Conservation (phyloP, 2,888 invertebrate genomes). For the Rhamnusium bicolor region DNA sequence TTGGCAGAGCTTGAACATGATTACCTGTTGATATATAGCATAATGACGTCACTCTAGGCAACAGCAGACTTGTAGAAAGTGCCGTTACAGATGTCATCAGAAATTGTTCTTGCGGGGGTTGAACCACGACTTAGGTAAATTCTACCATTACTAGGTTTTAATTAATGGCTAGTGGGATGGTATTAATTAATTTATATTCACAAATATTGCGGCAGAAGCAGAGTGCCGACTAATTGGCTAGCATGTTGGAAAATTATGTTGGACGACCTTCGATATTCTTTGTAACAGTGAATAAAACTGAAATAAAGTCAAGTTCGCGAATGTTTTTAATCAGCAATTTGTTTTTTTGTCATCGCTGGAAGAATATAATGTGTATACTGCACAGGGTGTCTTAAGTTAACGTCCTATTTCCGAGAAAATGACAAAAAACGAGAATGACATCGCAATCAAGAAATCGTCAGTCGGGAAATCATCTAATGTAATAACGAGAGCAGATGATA, state of each 20-base stretch:
- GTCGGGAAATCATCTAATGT: too few relatives aligned
- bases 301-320: conserved; percentile 2
- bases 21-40: background rate
- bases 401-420: too few relatives aligned
- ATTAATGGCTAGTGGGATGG: background rate
- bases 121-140: background rate
- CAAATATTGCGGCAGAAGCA: background rate
- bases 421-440: too few relatives aligned
- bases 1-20: background rate
- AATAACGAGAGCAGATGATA: too few relatives aligned
- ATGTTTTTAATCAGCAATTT: background rate
- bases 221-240: background rate
- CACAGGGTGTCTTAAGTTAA: background rate
- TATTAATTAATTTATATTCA: background rate
- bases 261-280: conserved; percentile 2
- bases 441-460: too few relatives aligned
- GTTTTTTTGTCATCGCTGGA: background rate
- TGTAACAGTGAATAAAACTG: background rate
- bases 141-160: background rate
- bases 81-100: background rate
- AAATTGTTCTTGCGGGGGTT: conserved; percentile 14
- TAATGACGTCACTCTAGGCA: background rate
- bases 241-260: background rate
- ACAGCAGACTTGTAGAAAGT: conserved; percentile 1
- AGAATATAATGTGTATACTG: background rate